Evolutionary conservation across 2,113 vertebrate species (phyloP).

Genomic region (Laticauda laticaudata): DNA sequence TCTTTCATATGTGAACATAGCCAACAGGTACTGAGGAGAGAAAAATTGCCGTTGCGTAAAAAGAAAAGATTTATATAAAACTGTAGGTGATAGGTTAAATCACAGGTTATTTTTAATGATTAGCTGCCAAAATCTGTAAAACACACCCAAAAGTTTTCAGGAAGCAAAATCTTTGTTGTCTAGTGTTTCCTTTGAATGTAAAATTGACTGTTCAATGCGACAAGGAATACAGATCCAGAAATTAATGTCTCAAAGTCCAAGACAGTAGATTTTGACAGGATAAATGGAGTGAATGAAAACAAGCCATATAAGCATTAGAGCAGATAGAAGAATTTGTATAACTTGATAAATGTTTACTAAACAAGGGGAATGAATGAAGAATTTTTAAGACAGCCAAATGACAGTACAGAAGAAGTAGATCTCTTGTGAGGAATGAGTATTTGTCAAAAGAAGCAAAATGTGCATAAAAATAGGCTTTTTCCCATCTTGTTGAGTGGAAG

Average conservation of each 20-base stretch:
- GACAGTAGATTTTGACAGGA: background rate
- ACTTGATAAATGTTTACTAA: background rate
- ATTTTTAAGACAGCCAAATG: background rate
- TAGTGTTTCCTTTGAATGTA: background rate
- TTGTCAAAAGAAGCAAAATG: background rate
- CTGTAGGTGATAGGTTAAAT: background rate
- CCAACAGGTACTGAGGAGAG: background rate
- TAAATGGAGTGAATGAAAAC: background rate
- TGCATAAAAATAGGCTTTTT: background rate
- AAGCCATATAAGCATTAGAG: background rate
- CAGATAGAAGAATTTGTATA: background rate
- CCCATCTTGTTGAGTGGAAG: background rate
- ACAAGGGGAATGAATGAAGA: background rate
- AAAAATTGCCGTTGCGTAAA: background rate
- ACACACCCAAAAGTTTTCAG: background rate
- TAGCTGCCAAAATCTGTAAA: background rate
- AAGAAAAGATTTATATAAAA: background rate
- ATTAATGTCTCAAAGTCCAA: background rate
- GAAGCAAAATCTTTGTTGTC: background rate
- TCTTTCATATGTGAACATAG: background rate
- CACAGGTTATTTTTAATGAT: background rate
- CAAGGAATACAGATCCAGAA: background rate
- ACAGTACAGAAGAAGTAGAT: background rate
- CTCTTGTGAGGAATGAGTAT: background rate
- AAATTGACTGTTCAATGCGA: background rate